Evolutionary conservation across 2,113 vertebrate species (phyloP).

Genomic region (Megaleporinus macrocephalus): DNA sequence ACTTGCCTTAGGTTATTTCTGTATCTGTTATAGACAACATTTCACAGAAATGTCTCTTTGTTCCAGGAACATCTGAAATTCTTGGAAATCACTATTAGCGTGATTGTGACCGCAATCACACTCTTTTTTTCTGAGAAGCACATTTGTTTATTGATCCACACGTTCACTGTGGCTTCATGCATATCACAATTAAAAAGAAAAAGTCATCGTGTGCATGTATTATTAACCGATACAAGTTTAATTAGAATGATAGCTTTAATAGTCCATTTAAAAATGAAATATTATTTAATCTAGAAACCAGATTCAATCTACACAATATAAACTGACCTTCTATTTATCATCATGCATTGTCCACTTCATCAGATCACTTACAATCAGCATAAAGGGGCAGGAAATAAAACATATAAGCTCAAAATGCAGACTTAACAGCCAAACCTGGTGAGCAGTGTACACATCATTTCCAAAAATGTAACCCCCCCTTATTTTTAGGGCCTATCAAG

Average conservation of each 20-base stretch:
- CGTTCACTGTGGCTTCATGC: background rate
- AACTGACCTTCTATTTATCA: too few species aligned
- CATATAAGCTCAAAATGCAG: too few species aligned
- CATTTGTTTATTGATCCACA: background rate
- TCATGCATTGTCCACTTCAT: too few species aligned
- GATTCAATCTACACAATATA: too few species aligned
- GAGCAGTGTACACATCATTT: too few species aligned
- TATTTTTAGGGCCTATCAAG: too few species aligned
- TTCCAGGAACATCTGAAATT: conserved; percentile 6
- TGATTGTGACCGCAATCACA: conserved; percentile 3
- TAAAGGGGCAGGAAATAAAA: too few species aligned
- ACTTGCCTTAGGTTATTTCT: conserved; percentile 3
- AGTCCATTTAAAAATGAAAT: background rate
- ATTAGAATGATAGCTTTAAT: background rate
- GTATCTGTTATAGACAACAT: conserved; percentile 12
- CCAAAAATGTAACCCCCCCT: too few species aligned
- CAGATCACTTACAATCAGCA: too few species aligned
- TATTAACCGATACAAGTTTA: background rate
- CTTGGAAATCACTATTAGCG: background rate
- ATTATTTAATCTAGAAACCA: background rate
- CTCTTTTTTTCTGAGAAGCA: background rate
- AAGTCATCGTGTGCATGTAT: background rate
- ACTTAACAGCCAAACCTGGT: too few species aligned
- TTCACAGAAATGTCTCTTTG: conserved; percentile 19
- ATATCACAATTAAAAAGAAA: background rate